Conservation (phyloP, 1,140 invertebrate species). For the Leptinotarsa undecemlineata region DNA sequence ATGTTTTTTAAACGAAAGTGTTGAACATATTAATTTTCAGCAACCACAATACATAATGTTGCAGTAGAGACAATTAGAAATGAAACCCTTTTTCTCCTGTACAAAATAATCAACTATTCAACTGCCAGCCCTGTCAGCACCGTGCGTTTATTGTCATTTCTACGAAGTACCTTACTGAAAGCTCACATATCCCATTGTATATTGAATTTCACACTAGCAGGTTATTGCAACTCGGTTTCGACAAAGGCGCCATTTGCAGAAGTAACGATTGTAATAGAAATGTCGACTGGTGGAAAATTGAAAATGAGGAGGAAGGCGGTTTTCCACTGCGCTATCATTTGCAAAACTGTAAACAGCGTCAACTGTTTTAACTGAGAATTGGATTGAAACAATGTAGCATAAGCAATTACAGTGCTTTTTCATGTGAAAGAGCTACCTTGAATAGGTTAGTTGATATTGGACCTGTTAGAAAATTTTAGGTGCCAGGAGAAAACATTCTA, state of each 20-base stretch:
- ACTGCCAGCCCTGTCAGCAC: background rate
- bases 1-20: no score
- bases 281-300: conserved; percentile 12
- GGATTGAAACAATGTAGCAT: no score
- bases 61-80: no score
- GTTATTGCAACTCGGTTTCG: conserved; percentile 10
- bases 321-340: background rate
- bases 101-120: no score
- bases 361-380: no score
- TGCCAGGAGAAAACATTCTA: rapidly evolving
- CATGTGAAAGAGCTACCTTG: no score
- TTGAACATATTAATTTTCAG: no score
- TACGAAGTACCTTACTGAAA: conserved; percentile 7
- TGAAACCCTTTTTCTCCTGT: no score
- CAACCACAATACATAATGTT: no score
- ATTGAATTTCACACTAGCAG: conserved; percentile 16
- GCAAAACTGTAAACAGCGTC: background rate
- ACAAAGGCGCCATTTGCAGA: conserved; percentile 8
- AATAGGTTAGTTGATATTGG: no score
- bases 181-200: conserved; percentile 5
- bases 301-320: background rate
- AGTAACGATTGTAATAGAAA: conserved; percentile 17
- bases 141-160: conserved; percentile 15
- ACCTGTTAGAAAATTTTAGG: no score
- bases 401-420: no score